A percentile compares a stretch with the other conserved stretches of the same genome.
These are phyloP conservation scores for Crocallis elinguaria DNA, from an alignment of 2,888 invertebrate species.

Conservation along the genomic window DNA sequence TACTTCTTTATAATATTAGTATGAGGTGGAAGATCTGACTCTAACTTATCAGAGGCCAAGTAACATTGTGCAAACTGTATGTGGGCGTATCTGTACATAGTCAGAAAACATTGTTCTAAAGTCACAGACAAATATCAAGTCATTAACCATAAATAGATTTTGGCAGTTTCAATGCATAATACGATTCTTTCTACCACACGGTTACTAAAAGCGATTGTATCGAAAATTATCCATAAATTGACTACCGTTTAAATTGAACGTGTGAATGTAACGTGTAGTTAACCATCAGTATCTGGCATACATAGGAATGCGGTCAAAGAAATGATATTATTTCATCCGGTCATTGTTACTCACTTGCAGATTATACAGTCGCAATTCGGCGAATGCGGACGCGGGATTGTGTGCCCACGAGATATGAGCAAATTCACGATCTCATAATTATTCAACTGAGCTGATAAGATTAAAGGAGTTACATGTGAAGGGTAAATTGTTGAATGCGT, in stretches of 20 bases:
- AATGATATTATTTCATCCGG: slow-evolving; percentile 29
- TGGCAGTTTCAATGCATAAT: slow-evolving; percentile 28
- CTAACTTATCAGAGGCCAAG: no score
- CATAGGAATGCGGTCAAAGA: slow-evolving; percentile 33
- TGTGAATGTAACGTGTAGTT: slow-evolving; percentile 39
- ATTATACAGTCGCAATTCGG: slow-evolving; percentile 82
- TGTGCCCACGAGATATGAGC: slow-evolving; percentile 87
- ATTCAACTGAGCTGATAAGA: slow-evolving; percentile 88
- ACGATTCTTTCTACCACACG: slow-evolving; percentile 31
- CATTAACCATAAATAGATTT: slow-evolving; percentile 25
- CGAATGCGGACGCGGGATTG: slow-evolving; percentile 86
- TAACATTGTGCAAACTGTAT: no score
- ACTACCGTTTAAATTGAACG: slow-evolving; percentile 39
- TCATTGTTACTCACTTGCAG: slow-evolving; percentile 58
- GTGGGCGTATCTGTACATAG: slow-evolving; percentile 26
- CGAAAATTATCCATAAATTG: slow-evolving; percentile 30
- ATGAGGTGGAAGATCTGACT: no score
- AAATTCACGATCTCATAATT: slow-evolving; percentile 88
- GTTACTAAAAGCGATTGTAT: slow-evolving; percentile 33
- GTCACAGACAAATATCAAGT: slow-evolving; percentile 10
- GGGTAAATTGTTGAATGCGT: slow-evolving; percentile 85
- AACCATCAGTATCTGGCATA: slow-evolving; percentile 32
- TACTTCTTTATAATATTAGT: no score
- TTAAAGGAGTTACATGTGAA: slow-evolving; percentile 88
- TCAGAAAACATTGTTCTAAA: slow-evolving; percentile 16